Evolutionary conservation across 2,888 invertebrate species (phyloP).

Genomic region (Urechis unicinctus): DNA sequence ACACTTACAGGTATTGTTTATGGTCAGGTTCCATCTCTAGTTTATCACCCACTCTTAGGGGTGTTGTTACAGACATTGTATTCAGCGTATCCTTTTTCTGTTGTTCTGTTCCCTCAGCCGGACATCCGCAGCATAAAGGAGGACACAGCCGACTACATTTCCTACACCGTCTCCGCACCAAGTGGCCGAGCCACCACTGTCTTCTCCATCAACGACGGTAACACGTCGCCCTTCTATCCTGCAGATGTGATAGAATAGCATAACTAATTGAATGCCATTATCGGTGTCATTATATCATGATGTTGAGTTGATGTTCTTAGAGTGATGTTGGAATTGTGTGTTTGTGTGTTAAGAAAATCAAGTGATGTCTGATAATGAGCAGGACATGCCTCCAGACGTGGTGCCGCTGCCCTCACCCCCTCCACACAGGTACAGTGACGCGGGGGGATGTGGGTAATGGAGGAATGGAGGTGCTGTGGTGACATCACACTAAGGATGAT

Average conservation of each 20-base stretch:
- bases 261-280: too few species aligned
- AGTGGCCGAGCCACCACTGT: constrained; percentile 39
- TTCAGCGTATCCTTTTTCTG: too few species aligned
- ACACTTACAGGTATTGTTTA: too few species aligned
- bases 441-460: too few species aligned
- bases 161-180: constrained; percentile 42
- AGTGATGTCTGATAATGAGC: constrained; percentile 36
- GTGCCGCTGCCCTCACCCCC: constrained; percentile 23
- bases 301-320: not conserved
- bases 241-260: too few species aligned
- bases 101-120: constrained; percentile 34
- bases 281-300: not conserved
- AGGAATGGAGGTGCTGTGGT: too few species aligned
- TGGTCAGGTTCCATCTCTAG: too few species aligned
- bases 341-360: constrained; percentile 29
- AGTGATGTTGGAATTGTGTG: not conserved
- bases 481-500: too few species aligned
- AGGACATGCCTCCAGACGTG: constrained; percentile 29
- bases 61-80: too few species aligned
- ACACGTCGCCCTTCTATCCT: constrained; percentile 1
- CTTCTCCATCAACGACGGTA: constrained; percentile 34
- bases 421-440: too few species aligned
- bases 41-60: too few species aligned
- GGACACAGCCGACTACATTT: constrained; percentile 29
- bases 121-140: constrained; percentile 23